Evolutionary conservation across 2,113 vertebrate species (phyloP).

Genomic region (Daboia siamensis): DNA sequence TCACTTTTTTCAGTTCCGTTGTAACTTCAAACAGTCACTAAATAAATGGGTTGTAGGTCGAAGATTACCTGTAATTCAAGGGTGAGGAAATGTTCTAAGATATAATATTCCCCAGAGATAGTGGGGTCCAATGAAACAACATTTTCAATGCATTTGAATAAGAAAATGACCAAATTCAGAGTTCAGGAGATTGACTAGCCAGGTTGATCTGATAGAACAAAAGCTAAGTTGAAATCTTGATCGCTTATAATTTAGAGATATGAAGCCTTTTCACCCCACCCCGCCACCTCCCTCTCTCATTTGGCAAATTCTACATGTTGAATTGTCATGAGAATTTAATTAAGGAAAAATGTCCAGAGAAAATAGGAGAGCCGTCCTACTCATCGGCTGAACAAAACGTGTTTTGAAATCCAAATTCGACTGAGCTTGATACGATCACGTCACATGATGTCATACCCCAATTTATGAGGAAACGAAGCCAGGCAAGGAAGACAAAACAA

Average conservation of each 20-base stretch:
- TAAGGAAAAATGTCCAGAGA: constrained; percentile 8
- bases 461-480: constrained; percentile 24
- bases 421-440: constrained; percentile 16
- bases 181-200: neutral
- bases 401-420: constrained; percentile 27
- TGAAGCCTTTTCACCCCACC: neutral
- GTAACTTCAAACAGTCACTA: neutral
- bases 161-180: neutral
- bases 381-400: neutral
- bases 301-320: neutral
- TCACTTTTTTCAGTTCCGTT: neutral
- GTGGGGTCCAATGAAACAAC: neutral
- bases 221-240: constrained; percentile 8
- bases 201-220: neutral
- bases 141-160: neutral
- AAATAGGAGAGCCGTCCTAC: neutral
- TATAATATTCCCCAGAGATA: neutral
- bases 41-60: neutral
- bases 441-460: constrained; percentile 30
- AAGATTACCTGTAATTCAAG: neutral
- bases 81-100: neutral
- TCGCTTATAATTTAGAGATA: constrained; percentile 14
- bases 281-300: too few species aligned
- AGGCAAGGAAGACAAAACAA: constrained; percentile 27
- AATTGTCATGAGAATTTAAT: constrained; percentile 20